phyloP scores from a whole-genome alignment of 2,113 vertebrate genomes.

The Sinocyclocheilus anshuiensis region DNA sequence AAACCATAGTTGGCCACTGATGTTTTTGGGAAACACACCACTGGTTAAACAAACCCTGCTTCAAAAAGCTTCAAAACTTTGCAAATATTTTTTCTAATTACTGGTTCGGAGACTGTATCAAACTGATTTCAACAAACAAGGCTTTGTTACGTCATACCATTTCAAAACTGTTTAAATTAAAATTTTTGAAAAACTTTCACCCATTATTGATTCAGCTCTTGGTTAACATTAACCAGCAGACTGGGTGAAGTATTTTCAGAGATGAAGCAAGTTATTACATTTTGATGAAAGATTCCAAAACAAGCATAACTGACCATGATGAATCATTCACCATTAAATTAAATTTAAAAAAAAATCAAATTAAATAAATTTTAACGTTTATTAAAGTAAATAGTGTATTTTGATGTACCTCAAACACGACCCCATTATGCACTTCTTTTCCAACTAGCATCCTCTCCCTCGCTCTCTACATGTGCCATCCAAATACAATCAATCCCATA shows the following conservation, averaged over 20 bases:
- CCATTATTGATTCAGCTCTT: not conserved
- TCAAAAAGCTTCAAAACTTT: no score
- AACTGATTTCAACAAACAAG: no score
- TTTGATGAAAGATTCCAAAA: not conserved
- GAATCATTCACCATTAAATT: not conserved
- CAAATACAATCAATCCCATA: slow-evolving; percentile 9
- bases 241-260: not conserved
- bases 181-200: not conserved
- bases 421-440: not conserved
- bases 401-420: not conserved
- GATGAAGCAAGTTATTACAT: not conserved
- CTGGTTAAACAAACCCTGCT: no score
- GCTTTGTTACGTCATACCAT: no score
- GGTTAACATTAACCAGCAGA: not conserved
- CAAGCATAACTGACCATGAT: not conserved
- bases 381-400: not conserved
- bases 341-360: no score
- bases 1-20: no score
- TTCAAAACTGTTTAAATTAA: no score
- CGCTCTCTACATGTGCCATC: not conserved
- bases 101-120: no score
- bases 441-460: not conserved
- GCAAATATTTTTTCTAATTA: no score
- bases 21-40: no score
- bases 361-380: not conserved